These are phyloP conservation scores for Coryphaenoides rupestris DNA, from an alignment of 2,113 vertebrate species.

Conservation along the genomic window DNA sequence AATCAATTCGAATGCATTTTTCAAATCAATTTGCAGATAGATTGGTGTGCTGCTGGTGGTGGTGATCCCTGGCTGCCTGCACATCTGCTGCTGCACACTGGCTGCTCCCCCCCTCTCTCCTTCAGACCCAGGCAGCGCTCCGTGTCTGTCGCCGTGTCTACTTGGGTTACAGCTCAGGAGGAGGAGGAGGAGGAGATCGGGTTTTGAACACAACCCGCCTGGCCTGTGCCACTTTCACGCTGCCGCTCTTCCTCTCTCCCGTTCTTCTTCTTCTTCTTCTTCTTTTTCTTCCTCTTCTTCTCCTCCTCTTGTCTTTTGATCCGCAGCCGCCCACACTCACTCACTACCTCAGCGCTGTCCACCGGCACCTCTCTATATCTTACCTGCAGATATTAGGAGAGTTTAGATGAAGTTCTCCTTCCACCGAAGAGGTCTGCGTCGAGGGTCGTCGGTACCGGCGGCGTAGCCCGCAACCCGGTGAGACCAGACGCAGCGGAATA, in stretches of 20 bases:
- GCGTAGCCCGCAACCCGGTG: background rate
- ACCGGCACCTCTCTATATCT: too few relatives aligned
- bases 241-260: too few relatives aligned
- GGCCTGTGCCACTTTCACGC: background rate
- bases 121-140: background rate
- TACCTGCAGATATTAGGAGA: too few relatives aligned
- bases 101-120: background rate
- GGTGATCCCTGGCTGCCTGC: background rate
- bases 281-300: background rate
- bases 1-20: too few relatives aligned
- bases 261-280: background rate
- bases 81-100: background rate
- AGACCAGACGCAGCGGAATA: slow-evolving; percentile 8
- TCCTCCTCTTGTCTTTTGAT: background rate
- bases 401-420: background rate
- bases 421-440: background rate
- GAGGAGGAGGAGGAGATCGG: too few relatives aligned
- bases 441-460: background rate
- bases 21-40: background rate
- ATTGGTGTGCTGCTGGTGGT: too few relatives aligned
- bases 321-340: too few relatives aligned
- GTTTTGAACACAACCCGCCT: slow-evolving; percentile 25
- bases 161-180: slow-evolving; percentile 38
- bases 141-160: slow-evolving; percentile 35
- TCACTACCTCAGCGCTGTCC: too few relatives aligned